phyloP scores from a whole-genome alignment of 30 jellyfish, hydroid and myxozoan species.

The Nemopilema nomurai region DNA sequence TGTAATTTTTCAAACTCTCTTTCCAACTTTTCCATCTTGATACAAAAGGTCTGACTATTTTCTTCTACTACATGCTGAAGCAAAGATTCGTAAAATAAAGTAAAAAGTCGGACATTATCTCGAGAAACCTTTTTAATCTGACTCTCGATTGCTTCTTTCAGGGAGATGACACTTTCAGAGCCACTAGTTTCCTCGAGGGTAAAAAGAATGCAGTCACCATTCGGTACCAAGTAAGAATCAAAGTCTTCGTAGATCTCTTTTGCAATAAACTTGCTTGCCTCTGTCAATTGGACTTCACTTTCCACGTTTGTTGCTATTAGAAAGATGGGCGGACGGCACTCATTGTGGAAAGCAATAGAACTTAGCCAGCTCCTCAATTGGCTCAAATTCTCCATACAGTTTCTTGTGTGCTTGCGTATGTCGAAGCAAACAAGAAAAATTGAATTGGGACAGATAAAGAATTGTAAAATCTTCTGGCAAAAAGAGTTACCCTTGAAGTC shows the following conservation, averaged over 20 bases:
- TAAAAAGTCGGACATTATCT: neutral
- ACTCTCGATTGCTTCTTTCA: neutral
- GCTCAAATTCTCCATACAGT: neutral
- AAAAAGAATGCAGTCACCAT: neutral
- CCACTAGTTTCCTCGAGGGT: constrained; percentile 53
- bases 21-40: constrained; percentile 10
- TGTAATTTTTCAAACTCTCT: neutral
- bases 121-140: neutral
- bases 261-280: constrained; percentile 9
- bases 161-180: neutral
- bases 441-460: constrained; percentile 38
- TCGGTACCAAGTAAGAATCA: neutral
- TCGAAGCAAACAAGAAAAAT: constrained; percentile 37
- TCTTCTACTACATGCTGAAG: constrained; percentile 10
- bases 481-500: constrained; percentile 44
- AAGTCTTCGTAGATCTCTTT: constrained; percentile 14
- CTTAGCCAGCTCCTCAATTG: constrained; percentile 36
- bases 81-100: constrained; percentile 34
- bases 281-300: neutral
- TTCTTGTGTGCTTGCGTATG: constrained; percentile 11
- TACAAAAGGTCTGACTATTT: neutral
- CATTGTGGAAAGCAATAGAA: constrained; percentile 52
- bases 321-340: constrained; percentile 31
- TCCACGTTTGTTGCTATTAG: constrained; percentile 44
- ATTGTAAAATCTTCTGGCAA: constrained; percentile 41